These are phyloP conservation scores for Xylophagus ater DNA, from an alignment of 2,888 invertebrate genomes.

Conservation along the genomic window DNA sequence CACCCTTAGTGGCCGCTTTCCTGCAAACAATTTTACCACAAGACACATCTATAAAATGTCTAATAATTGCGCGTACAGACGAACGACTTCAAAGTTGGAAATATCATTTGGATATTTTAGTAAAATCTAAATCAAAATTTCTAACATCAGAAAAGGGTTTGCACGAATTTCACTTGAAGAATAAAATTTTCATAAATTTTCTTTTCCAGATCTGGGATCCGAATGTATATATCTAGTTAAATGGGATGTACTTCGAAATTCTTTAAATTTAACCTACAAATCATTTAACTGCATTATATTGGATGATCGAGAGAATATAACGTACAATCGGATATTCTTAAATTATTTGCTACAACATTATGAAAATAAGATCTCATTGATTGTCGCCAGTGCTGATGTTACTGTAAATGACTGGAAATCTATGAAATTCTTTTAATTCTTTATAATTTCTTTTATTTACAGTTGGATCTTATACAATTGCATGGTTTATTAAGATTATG, in stretches of 20 bases:
- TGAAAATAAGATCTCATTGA: constrained; percentile 30
- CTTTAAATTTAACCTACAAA: constrained; percentile 28
- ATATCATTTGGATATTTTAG: constrained; percentile 31
- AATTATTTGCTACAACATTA: constrained; percentile 33
- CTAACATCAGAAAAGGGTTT: constrained; percentile 27
- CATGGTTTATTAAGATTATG: constrained; percentile 31
- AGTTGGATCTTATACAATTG: constrained; percentile 33
- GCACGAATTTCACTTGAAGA: not conserved
- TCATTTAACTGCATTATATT: constrained; percentile 32
- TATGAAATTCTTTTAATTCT: not conserved
- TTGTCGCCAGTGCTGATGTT: constrained; percentile 34
- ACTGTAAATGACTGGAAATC: constrained; percentile 25
- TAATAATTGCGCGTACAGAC: constrained; percentile 32
- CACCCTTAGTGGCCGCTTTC: constrained; percentile 27
- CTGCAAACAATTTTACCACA: constrained; percentile 22
- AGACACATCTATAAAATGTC: constrained; percentile 24
- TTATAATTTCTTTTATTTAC: constrained; percentile 4
- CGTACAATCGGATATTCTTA: constrained; percentile 32
- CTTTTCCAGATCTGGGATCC: constrained; percentile 25
- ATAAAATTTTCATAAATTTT: not conserved
- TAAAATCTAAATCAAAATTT: constrained; percentile 25
- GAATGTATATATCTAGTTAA: constrained; percentile 32
- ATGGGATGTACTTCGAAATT: constrained; percentile 31
- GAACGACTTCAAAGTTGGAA: constrained; percentile 30
- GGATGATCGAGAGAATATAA: constrained; percentile 32